A percentile compares a stretch with the other conserved stretches of the same genome.
phyloP scores from a whole-genome alignment of 2,797 vertebrate genomes.

The Phyllotis vaccarum region DNA sequence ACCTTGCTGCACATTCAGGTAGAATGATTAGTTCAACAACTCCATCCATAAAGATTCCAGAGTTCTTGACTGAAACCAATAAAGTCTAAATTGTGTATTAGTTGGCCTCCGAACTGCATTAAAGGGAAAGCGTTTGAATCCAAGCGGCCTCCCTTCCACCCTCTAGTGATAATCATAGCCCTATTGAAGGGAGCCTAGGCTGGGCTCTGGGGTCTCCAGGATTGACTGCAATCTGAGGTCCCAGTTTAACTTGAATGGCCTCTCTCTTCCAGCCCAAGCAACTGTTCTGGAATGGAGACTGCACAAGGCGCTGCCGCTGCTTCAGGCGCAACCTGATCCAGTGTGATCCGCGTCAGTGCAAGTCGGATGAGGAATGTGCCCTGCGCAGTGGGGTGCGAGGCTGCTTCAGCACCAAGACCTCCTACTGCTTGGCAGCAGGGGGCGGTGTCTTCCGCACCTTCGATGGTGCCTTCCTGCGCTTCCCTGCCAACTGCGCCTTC shows the following conservation, averaged over 20 bases:
- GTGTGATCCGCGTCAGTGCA: constrained; percentile 97
- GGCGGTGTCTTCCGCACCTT: constrained; percentile 98
- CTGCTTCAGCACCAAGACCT: constrained; percentile 94
- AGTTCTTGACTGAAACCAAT: constrained; percentile 32
- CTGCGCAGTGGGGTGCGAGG: constrained; percentile 93
- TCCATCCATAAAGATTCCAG: not conserved
- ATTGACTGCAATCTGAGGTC: not conserved
- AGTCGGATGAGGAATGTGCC: constrained; percentile 95
- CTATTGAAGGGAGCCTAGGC: not conserved
- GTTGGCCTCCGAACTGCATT: not conserved
- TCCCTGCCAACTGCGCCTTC: constrained; percentile 98
- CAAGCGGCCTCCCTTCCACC: not conserved
- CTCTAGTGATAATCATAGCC: not conserved
- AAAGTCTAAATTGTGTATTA: not conserved
- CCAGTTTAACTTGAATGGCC: not conserved
- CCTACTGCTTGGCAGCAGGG: constrained; percentile 95
- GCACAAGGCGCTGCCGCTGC: constrained; percentile 97
- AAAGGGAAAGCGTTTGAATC: not conserved
- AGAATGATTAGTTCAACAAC: constrained; percentile 32
- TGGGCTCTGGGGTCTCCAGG: not conserved
- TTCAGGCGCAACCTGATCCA: constrained; percentile 98
- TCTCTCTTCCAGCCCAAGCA: constrained; percentile 94
- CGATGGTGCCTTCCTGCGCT: constrained; percentile 96
- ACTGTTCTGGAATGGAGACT: constrained; percentile 98
- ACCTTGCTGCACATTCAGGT: not conserved